Conservation (phyloP, 2,888 invertebrate genomes). For the Chalcis sispes region DNA sequence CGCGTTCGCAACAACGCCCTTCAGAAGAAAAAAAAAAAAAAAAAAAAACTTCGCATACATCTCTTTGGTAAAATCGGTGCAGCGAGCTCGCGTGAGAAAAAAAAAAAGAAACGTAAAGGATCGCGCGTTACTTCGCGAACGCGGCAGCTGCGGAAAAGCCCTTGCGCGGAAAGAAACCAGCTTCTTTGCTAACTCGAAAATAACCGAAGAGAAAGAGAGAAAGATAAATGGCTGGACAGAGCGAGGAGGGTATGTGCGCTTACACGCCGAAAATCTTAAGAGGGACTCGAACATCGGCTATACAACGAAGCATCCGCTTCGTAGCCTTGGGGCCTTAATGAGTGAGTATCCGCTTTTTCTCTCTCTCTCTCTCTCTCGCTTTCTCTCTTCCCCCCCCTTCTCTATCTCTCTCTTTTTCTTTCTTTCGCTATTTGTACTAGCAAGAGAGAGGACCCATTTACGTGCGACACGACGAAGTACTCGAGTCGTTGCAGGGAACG, state of each 20-base stretch:
- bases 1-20: background rate
- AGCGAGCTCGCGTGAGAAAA: background rate
- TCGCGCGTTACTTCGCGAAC: background rate
- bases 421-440: conserved; percentile 50
- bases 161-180: too few relatives aligned
- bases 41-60: too few relatives aligned
- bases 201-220: too few relatives aligned
- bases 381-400: conserved; percentile 52
- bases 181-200: too few relatives aligned
- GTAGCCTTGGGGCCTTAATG: too few relatives aligned
- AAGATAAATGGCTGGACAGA: conserved; percentile 64
- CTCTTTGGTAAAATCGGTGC: background rate
- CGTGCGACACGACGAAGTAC: conserved; percentile 68
- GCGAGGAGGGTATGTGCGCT: conserved; percentile 58
- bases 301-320: too few relatives aligned
- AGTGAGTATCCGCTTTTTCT: conserved; percentile 43
- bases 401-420: conserved; percentile 62
- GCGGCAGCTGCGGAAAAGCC: background rate
- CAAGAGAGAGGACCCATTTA: conserved; percentile 72
- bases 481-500: conserved; percentile 1
- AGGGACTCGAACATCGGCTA: background rate
- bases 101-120: background rate
- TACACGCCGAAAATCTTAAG: conserved; percentile 27
- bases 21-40: too few relatives aligned
- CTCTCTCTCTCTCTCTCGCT: conserved; percentile 65